These are phyloP conservation scores for Idaea aversata DNA, from an alignment of 2,888 invertebrate genomes.

Conservation along the genomic window DNA sequence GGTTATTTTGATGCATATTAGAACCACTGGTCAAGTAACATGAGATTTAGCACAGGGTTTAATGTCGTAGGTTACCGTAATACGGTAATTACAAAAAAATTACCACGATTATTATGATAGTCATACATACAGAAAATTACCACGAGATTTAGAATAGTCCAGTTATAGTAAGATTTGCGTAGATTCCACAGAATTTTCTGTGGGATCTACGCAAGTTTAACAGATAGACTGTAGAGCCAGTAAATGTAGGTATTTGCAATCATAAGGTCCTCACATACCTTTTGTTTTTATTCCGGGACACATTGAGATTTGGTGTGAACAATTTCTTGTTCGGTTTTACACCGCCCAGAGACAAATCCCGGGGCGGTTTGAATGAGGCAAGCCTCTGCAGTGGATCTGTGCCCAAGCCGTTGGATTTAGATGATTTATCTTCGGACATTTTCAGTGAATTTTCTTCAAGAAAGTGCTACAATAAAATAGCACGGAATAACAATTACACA, in stretches of 20 bases:
- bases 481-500: too few relatives aligned
- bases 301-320: slow-evolving; percentile 82
- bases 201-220: too few relatives aligned
- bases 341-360: slow-evolving; percentile 80
- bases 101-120: too few relatives aligned
- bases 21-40: too few relatives aligned
- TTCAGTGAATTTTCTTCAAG: not conserved
- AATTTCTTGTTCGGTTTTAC: slow-evolving; percentile 77
- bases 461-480: not conserved
- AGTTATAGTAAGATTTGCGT: too few relatives aligned
- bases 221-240: not conserved
- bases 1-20: too few relatives aligned
- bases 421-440: slow-evolving; percentile 59
- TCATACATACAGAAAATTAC: too few relatives aligned
- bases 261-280: slow-evolving; percentile 43
- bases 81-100: too few relatives aligned
- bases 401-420: slow-evolving; percentile 51
- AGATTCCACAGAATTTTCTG: too few relatives aligned
- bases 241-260: slow-evolving; percentile 1
- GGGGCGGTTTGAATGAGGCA: slow-evolving; percentile 76
- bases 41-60: too few relatives aligned
- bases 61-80: too few relatives aligned
- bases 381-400: slow-evolving; percentile 64
- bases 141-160: too few relatives aligned
- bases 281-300: slow-evolving; percentile 80